Evolutionary conservation across 23 tunicate species (phyloP).

Genomic region (Botrylloides violaceus): DNA sequence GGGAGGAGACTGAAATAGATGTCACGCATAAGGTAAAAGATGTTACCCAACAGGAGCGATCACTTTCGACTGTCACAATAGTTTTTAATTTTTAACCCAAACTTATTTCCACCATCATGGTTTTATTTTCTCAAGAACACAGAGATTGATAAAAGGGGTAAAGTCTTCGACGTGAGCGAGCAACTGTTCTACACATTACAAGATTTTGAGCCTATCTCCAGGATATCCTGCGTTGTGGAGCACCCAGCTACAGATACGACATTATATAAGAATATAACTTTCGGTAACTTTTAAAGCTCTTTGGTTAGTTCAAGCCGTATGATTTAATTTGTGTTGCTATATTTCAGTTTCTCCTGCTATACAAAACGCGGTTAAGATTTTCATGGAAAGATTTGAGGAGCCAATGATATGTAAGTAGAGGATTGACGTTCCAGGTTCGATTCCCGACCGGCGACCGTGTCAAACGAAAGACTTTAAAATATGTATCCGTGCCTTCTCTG

Average conservation of each 20-base stretch:
- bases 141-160: slow-evolving; percentile 14
- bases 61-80: not conserved
- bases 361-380: slow-evolving; percentile 30
- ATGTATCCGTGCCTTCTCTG: too few species aligned
- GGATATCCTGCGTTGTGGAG: slow-evolving; percentile 37
- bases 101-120: not conserved
- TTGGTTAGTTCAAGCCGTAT: not conserved
- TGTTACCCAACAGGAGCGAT: not conserved
- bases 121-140: slow-evolving; percentile 2
- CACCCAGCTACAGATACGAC: slow-evolving; percentile 57
- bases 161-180: slow-evolving; percentile 35
- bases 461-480: too few species aligned
- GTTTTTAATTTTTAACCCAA: not conserved
- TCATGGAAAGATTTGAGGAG: slow-evolving; percentile 62
- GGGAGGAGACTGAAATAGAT: slow-evolving; percentile 10
- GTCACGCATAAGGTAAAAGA: slow-evolving; percentile 25
- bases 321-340: not conserved
- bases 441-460: too few species aligned
- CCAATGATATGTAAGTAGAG: slow-evolving; percentile 43
- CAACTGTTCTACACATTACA: slow-evolving; percentile 34
- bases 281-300: not conserved
- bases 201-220: slow-evolving; percentile 26
- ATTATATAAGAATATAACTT: slow-evolving; percentile 38
- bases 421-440: too few species aligned
- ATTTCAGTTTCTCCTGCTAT: slow-evolving; percentile 58